phyloP scores from a whole-genome alignment of 92 coral and sea anemone species.

The Bergia sp. region DNA sequence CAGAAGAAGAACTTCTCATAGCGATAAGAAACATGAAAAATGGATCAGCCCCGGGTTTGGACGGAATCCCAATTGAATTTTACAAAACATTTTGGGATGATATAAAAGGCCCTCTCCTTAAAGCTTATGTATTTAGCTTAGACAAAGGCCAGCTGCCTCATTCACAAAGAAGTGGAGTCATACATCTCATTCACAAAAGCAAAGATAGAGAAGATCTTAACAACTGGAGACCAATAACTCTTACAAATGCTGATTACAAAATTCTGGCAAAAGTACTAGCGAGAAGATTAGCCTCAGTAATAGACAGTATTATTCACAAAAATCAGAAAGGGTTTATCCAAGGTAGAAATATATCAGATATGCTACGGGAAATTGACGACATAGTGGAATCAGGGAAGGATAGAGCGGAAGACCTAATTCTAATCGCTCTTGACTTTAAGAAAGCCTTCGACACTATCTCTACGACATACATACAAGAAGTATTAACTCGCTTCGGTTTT shows the following conservation, averaged over 20 bases:
- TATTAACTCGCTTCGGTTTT: neutral
- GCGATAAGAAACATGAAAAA: neutral
- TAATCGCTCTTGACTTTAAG: neutral
- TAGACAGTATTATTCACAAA: neutral
- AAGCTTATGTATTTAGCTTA: neutral
- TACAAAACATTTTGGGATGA: neutral
- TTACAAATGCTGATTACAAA: neutral
- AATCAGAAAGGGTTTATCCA: neutral
- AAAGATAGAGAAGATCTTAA: neutral
- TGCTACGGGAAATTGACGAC: neutral
- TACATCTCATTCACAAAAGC: neutral
- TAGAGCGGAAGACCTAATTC: neutral
- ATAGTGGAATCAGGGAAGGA: neutral
- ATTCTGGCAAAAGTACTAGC: neutral
- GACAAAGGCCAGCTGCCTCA: neutral
- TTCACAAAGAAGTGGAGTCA: neutral
- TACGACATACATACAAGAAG: neutral
- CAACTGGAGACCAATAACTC: neutral
- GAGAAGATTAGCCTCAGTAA: neutral
- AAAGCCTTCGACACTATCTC: conserved; percentile 5
- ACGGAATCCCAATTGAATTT: conserved; percentile 3
- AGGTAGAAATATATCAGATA: neutral
- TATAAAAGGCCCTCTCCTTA: neutral
- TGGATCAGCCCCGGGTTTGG: conserved; percentile 8
- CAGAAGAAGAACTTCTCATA: neutral